These are phyloP conservation scores for Astreopora myriophthalma DNA, from an alignment of 64 coral and sea anemone species.

Conservation along the genomic window DNA sequence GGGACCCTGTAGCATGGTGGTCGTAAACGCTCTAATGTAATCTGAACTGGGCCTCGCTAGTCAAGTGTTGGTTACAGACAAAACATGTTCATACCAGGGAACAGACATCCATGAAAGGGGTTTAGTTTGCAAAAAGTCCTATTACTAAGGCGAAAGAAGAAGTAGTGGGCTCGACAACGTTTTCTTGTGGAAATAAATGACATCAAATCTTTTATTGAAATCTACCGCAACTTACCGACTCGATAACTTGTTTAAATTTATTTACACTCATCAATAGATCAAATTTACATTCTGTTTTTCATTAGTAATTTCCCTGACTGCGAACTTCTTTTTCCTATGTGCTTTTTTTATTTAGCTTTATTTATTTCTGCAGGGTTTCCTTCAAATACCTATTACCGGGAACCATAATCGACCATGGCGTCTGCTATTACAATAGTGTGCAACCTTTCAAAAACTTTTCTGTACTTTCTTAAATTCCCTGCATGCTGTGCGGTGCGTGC, in stretches of 20 bases:
- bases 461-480: neutral
- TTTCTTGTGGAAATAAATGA: neutral
- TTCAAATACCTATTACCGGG: neutral
- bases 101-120: neutral
- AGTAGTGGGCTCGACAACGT: neutral
- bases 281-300: slow-evolving; percentile 4
- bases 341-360: neutral
- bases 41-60: no score
- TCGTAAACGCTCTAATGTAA: no score
- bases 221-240: neutral
- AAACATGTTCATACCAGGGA: no score
- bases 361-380: neutral
- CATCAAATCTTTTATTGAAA: neutral
- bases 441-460: neutral
- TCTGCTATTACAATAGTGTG: neutral
- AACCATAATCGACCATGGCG: neutral
- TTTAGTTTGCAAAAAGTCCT: no score
- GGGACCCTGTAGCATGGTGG: no score
- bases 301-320: neutral
- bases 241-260: slow-evolving; percentile 48
- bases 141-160: neutral
- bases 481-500: neutral
- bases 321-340: neutral
- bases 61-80: no score
- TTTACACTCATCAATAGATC: slow-evolving; percentile 32